Conservation (phyloP, 2,113 vertebrate species). For the Aviceda subcristata region DNA sequence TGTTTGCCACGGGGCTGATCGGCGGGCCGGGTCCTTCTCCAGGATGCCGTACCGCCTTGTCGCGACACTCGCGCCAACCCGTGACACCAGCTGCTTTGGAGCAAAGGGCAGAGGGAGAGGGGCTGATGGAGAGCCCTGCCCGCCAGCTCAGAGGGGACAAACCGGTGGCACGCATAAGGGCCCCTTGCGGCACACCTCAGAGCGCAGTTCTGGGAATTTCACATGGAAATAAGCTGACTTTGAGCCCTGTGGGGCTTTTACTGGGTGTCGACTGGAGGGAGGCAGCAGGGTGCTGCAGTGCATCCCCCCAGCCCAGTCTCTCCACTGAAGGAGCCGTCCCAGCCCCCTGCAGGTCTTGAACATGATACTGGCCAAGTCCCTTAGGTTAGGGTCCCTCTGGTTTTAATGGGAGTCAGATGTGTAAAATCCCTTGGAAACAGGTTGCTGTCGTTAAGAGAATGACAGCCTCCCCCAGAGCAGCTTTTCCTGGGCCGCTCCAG, state of each 20-base stretch:
- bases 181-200: background rate
- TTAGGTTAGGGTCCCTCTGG: fast-evolving
- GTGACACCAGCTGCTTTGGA: background rate
- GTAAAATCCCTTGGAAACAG: background rate
- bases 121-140: background rate
- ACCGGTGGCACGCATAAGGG: fast-evolving
- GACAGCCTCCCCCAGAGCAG: background rate
- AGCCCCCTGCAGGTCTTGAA: fast-evolving
- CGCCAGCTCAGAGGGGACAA: background rate
- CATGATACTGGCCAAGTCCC: background rate
- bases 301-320: background rate
- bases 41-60: fast-evolving
- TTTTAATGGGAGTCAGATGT: background rate
- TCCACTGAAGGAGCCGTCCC: background rate
- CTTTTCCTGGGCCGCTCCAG: background rate
- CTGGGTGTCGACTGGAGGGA: background rate
- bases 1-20: fast-evolving
- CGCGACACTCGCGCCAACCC: fast-evolving
- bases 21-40: fast-evolving
- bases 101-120: background rate
- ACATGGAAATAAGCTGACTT: background rate
- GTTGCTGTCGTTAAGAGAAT: background rate
- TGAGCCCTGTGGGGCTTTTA: background rate
- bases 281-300: background rate
- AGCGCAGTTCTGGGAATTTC: background rate